Conservation (phyloP, 2,113 vertebrate genomes). For the Romanogobio albipinnatus region DNA sequence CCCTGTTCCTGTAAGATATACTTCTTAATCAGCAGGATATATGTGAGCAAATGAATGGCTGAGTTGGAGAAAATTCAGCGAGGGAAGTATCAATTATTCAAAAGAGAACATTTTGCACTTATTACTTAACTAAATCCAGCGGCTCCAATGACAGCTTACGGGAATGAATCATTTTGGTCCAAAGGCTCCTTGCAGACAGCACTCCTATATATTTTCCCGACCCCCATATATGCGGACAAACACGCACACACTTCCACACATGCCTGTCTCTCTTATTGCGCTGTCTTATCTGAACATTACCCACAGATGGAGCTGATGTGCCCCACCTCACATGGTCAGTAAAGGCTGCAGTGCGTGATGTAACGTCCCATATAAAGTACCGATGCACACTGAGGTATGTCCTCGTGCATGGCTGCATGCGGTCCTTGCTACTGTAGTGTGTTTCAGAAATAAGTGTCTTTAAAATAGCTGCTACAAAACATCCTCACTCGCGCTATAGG, state of each 20-base stretch:
- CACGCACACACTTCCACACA: slow-evolving; percentile 32
- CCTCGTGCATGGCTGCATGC: neutral
- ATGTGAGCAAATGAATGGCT: slow-evolving; percentile 62
- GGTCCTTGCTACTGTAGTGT: neutral
- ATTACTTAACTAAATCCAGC: slow-evolving; percentile 72
- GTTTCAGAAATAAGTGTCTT: neutral
- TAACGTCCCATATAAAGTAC: slow-evolving; percentile 28
- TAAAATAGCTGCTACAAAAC: neutral
- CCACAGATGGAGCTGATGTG: slow-evolving; percentile 58
- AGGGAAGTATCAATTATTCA: slow-evolving; percentile 73
- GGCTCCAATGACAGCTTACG: slow-evolving; percentile 59
- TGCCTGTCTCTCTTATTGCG: neutral
- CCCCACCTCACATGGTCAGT: slow-evolving; percentile 29
- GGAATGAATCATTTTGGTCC: slow-evolving; percentile 63
- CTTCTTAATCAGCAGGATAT: slow-evolving; percentile 71
- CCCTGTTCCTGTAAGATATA: slow-evolving; percentile 61
- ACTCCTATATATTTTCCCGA: slow-evolving; percentile 22
- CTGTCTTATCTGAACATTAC: slow-evolving; percentile 45
- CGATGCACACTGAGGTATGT: neutral
- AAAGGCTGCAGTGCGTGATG: slow-evolving; percentile 33
- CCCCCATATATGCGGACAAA: slow-evolving; percentile 38
- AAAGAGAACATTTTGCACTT: slow-evolving; percentile 69
- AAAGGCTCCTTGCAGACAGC: slow-evolving; percentile 32
- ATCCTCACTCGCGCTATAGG: neutral
- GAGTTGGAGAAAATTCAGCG: slow-evolving; percentile 61